Conservation (phyloP, 2,888 invertebrate species). For the Ptilodon capucinus region DNA sequence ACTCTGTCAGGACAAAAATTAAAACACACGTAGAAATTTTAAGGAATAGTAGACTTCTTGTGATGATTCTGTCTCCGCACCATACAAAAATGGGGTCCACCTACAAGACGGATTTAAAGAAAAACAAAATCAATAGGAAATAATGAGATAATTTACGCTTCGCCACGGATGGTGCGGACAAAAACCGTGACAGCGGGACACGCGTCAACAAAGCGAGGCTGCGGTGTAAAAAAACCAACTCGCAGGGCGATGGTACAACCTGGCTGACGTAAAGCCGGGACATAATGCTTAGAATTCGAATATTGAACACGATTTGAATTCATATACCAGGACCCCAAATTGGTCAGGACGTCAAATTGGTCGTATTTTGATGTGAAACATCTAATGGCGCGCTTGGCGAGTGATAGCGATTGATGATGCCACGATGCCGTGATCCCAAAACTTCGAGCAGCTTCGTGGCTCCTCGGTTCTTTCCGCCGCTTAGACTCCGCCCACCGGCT, state of each 20-base stretch:
- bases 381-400: too few relatives aligned
- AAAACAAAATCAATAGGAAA: constrained; percentile 56
- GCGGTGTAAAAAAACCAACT: constrained; percentile 25
- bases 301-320: too few relatives aligned
- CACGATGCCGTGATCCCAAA: too few relatives aligned
- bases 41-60: not conserved
- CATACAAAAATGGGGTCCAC: not conserved
- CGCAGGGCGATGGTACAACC: constrained; percentile 2
- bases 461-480: too few relatives aligned
- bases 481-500: too few relatives aligned
- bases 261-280: constrained; percentile 5
- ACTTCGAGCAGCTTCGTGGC: too few relatives aligned
- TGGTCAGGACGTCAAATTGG: too few relatives aligned
- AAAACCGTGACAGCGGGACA: constrained; percentile 63
- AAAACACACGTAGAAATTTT: not conserved
- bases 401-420: too few relatives aligned
- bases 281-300: too few relatives aligned
- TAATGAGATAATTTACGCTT: constrained; percentile 65
- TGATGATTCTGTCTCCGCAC: not conserved
- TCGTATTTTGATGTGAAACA: too few relatives aligned
- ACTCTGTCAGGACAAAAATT: too few relatives aligned
- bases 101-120: constrained; percentile 30
- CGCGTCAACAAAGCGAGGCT: constrained; percentile 63
- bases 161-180: constrained; percentile 55
- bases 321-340: too few relatives aligned